Base-by-base conservation (phyloP, 2,888 invertebrate genomes). In the Nasonia oneida region DNA sequence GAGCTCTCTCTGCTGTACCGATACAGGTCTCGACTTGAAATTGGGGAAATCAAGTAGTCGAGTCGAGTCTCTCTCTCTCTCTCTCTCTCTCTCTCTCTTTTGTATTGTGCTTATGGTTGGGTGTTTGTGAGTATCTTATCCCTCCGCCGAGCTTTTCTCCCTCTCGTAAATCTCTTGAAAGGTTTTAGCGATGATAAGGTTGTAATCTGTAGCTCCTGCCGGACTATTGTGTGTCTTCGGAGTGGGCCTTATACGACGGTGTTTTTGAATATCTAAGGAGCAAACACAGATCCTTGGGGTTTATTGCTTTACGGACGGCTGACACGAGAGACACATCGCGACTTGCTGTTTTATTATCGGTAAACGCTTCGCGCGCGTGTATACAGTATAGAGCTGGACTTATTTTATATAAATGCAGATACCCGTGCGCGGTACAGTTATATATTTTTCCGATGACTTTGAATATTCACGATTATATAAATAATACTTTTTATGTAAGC, bases 391-490 rank as follows among this genome's bases (percentile, higher is more conserved):
- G 0, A 42, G 42, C 10, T 12, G 8, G 47, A 47, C 47, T 47
- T 47, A 10, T 47, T 47, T 61, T 61, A 23, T 61, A 61, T 15
- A 57, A 23, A n/a, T n/a, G 53, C 15, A 18, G 4, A 53, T 23
- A 61, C 53, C 8, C 8, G 18, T 8, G 57, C 5, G 57, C 15
- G 23, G n/a, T n/a, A 61, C 57, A 6, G 57, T 61, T 23, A 47
- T 47, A 47, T 12, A 53, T 53, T 61, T 61, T 61, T 23, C 57
- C 57, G n/a, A 61, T 23, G 57, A 61, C 57, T 61, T 61, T 2
- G n/a, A 61, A n/a, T 61, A 61, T 61, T 5, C 57, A 61, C 23
- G 57, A n/a, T 61, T 61, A 61, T 61, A 61, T 61, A 61, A 61
- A 23, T 61, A n/a, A 61, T 8, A 23, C 57, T 23, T 8, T n/a